Conservation (phyloP, 2,797 vertebrate genomes). For the Petrocephalus sullivani region DNA sequence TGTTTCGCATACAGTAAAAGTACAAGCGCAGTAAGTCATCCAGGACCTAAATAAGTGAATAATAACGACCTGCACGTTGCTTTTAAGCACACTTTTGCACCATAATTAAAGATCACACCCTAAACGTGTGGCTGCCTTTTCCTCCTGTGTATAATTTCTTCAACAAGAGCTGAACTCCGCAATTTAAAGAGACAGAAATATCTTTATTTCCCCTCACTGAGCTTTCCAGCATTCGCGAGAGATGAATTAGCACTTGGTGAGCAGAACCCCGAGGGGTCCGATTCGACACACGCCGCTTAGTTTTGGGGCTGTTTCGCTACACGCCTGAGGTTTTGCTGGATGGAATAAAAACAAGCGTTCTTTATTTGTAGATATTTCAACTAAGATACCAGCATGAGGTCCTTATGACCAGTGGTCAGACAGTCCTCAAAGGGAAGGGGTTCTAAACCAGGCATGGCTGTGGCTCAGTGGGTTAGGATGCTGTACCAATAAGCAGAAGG, state of each 20-base stretch:
- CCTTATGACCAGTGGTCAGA: background rate
- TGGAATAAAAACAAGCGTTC: constrained; percentile 13
- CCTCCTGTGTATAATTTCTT: background rate
- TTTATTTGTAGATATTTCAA: background rate
- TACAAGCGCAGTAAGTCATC: background rate
- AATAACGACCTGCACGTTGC: background rate
- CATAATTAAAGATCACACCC: constrained; percentile 3
- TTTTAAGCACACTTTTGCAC: background rate
- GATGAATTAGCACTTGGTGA: constrained; percentile 11
- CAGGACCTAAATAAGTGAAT: constrained; percentile 9
- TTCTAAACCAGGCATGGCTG: background rate
- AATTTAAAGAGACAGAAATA: constrained; percentile 16
- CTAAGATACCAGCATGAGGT: background rate
- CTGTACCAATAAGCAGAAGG: background rate
- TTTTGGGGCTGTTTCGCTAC: background rate
- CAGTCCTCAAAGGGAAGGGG: background rate
- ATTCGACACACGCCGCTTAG: background rate
- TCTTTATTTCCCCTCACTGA: constrained; percentile 6
- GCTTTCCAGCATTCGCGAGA: background rate
- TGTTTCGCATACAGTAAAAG: background rate
- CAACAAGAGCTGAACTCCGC: background rate
- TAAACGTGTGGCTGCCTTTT: background rate
- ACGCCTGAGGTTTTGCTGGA: background rate
- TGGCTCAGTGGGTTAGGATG: background rate
- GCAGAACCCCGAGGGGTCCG: background rate